Conservation (phyloP, 1,140 invertebrate genomes). For the Heliconius congener region DNA sequence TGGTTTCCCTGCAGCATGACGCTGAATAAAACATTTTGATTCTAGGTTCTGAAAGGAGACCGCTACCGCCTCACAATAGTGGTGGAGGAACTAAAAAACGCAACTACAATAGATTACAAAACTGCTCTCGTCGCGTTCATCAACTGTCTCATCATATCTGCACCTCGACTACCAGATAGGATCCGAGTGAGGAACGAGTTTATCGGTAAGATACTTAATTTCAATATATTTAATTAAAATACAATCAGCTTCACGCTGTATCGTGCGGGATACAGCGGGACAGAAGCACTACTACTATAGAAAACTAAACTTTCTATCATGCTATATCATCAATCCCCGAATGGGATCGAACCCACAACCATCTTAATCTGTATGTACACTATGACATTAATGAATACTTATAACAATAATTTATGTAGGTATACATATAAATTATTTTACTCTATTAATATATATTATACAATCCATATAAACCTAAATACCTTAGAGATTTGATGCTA, state of each 20-base stretch:
- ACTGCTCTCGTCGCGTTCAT: constrained; percentile 95
- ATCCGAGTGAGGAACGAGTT: constrained; percentile 96
- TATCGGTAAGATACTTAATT: constrained; percentile 86
- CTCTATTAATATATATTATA: neutral
- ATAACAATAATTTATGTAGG: too few relatives aligned
- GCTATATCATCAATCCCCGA: too few relatives aligned
- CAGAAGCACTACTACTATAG: too few relatives aligned
- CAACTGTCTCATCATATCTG: constrained; percentile 97
- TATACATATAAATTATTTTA: too few relatives aligned
- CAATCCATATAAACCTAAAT: neutral
- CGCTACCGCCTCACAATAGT: constrained; percentile 94
- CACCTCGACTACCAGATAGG: constrained; percentile 91
- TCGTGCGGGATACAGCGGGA: too few relatives aligned
- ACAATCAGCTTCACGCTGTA: too few relatives aligned
- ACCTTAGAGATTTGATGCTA: neutral
- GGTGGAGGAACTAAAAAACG: constrained; percentile 91
- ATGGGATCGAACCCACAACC: too few relatives aligned
- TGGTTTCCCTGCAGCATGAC: too few relatives aligned
- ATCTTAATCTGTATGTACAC: too few relatives aligned
- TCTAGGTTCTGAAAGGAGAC: constrained; percentile 90
- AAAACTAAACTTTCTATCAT: too few relatives aligned
- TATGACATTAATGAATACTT: too few relatives aligned
- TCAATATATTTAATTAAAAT: too few relatives aligned
- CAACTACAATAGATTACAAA: constrained; percentile 92
- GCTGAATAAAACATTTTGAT: neutral